Conservation (phyloP, 2,888 invertebrate species). For the Mythimna pallens region DNA sequence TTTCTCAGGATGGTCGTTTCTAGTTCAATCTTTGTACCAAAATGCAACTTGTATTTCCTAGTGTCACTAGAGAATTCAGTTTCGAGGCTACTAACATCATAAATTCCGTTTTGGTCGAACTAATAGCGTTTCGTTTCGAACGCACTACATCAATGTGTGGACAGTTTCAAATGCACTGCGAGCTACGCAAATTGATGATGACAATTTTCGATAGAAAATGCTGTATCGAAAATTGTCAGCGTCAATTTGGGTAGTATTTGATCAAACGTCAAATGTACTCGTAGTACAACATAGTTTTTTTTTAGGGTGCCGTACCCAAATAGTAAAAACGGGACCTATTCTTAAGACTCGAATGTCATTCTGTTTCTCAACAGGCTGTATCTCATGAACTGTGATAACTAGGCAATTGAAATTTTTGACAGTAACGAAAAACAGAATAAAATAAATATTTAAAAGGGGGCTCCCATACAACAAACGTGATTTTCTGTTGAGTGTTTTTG, state of each 20-base stretch:
- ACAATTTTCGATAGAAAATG: neutral
- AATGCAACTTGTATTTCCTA: neutral
- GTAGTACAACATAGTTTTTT: no score
- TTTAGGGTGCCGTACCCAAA: no score
- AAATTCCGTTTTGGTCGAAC: constrained; percentile 26
- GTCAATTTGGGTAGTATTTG: neutral
- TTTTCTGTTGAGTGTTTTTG: no score
- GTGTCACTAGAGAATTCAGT: constrained; percentile 11
- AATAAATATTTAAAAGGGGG: no score
- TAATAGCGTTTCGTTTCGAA: constrained; percentile 30
- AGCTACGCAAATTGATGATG: neutral
- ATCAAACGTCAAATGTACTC: neutral
- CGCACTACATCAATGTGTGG: constrained; percentile 21
- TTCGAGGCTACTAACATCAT: constrained; percentile 28
- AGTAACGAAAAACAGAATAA: no score
- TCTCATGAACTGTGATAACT: no score
- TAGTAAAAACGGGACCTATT: no score
- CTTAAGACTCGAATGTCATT: no score
- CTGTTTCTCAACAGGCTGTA: no score
- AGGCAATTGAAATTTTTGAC: no score
- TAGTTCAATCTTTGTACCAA: neutral
- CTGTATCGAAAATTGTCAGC: neutral
- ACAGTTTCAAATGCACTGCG: neutral
- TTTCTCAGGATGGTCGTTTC: neutral
- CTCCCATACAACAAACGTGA: no score